Percentiles rank a stretch among this genome's conserved stretches.
phyloP scores from a whole-genome alignment of 2,113 vertebrate genomes.

The Ptilorrhoa leucosticta region DNA sequence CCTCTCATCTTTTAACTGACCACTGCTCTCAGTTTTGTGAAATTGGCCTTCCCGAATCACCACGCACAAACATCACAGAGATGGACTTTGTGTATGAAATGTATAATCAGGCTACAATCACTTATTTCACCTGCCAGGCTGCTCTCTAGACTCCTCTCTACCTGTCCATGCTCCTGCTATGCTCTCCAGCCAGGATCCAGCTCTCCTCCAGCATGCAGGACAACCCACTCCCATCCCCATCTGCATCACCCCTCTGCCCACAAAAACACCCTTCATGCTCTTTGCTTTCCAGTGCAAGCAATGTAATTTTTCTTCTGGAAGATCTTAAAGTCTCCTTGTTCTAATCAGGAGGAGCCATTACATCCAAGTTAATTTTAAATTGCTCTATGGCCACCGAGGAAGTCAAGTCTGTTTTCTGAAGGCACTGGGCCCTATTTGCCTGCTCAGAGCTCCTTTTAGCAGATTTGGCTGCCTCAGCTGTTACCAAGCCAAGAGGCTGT shows the following conservation, averaged over 20 bases:
- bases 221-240: not conserved
- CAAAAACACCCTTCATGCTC: not conserved
- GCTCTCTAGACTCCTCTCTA: not conserved
- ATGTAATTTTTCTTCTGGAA: not conserved
- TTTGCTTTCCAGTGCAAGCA: not conserved
- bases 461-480: constrained; percentile 56
- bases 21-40: not conserved
- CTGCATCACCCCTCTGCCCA: not conserved
- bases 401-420: constrained; percentile 53
- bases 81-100: not conserved
- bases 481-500: constrained; percentile 33
- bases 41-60: not conserved
- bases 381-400: not conserved
- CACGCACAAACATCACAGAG: not conserved
- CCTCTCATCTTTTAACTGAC: not conserved
- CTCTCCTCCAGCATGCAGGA: not conserved
- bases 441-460: constrained; percentile 42
- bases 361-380: constrained; percentile 42
- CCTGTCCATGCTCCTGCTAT: not conserved
- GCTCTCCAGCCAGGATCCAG: not conserved
- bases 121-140: not conserved
- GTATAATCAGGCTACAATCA: not conserved
- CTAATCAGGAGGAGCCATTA: not conserved
- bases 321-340: constrained; percentile 10
- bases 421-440: constrained; percentile 23